Base-by-base conservation (phyloP, 1,140 invertebrate species). In the Cydia splendana region DNA sequence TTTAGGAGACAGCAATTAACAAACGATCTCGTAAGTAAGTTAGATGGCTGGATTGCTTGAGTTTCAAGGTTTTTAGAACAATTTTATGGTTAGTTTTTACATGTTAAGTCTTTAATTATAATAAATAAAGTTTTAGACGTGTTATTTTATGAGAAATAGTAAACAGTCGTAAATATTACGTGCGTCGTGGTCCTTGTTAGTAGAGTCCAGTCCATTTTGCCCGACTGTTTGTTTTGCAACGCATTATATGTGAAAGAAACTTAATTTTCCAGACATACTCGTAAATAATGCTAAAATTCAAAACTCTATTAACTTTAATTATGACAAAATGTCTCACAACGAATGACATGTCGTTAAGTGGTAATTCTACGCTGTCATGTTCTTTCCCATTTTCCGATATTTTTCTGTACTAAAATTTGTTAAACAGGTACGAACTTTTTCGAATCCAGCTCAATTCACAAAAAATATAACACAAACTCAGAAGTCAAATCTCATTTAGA, bases 381-480 rank as follows among this genome's bases (percentile, higher is more conserved):
- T 71, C 67, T 24, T 24, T 24, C 20, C 15, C 0, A 20, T n/a
- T n/a, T n/a, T n/a, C n/a, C n/a, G n/a, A n/a, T 71, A 71, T 71
- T 42, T 71, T 71, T 71, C 67, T 20, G n/a, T 30, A 71, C 38
- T 71, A 38, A 71, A 6, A 30, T 67, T 30, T 34, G 28, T 38
- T 34, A 45, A 42, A 38, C 67, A 71, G 38, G 38, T 71, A 71
- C 18, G 67, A 71, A 71, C 10, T 71, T 45, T 38, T 34, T 71
- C 67, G 34, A 71, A 71, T 42, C 30, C 15, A 13, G 30, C n/a
- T 15, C 38, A 65, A 45, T 78, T 34, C 20, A 77, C 65, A 80
- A 71, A 78, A 78, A 73, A 76, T 18, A 77, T 69, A 79, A 73
- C 57, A 78, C 76, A 74, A 74, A 74, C 57, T 75, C 71, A 71